These are phyloP conservation scores for Hemicentrotus pulcherrimus DNA, from an alignment of 35 echinoderm and acorn worm species.

Conservation along the genomic window DNA sequence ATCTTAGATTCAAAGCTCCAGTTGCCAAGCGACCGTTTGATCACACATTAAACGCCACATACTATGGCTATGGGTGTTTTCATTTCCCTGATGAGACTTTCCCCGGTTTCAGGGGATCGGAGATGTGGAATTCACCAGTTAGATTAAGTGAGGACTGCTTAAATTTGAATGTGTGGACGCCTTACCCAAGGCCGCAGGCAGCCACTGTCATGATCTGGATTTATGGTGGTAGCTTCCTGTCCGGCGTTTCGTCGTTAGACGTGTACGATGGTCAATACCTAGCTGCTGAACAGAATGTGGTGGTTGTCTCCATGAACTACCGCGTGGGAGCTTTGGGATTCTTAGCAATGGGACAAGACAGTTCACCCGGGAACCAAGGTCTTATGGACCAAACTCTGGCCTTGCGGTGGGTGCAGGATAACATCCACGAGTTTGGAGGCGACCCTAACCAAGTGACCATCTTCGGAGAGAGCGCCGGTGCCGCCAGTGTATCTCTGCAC, in stretches of 20 bases:
- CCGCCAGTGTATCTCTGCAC: constrained; percentile 83
- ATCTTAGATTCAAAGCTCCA: constrained; percentile 70
- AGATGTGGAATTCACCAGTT: constrained; percentile 75
- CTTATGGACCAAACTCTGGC: constrained; percentile 76
- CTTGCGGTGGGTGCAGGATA: constrained; percentile 84
- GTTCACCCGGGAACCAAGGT: constrained; percentile 89
- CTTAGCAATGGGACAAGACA: constrained; percentile 63
- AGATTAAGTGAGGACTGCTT: constrained; percentile 79
- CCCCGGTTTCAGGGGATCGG: constrained; percentile 67
- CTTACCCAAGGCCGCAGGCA: constrained; percentile 52
- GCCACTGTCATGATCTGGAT: constrained; percentile 93
- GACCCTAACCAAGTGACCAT: constrained; percentile 73
- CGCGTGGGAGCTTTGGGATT: constrained; percentile 87
- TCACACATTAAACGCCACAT: constrained; percentile 64
- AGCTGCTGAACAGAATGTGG: constrained; percentile 80
- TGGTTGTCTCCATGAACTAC: constrained; percentile 92
- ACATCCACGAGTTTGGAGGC: constrained; percentile 86
- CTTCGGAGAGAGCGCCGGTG: constrained; percentile 93
- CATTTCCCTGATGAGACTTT: constrained; percentile 65
- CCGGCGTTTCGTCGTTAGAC: constrained; percentile 78
- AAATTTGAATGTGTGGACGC: constrained; percentile 82
- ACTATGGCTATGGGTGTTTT: constrained; percentile 65
- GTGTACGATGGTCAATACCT: constrained; percentile 87
- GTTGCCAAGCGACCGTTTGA: constrained; percentile 51
- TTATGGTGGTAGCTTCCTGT: constrained; percentile 79